These are phyloP conservation scores for Prunella strophiata DNA, from an alignment of 2,797 vertebrate genomes.

Conservation along the genomic window DNA sequence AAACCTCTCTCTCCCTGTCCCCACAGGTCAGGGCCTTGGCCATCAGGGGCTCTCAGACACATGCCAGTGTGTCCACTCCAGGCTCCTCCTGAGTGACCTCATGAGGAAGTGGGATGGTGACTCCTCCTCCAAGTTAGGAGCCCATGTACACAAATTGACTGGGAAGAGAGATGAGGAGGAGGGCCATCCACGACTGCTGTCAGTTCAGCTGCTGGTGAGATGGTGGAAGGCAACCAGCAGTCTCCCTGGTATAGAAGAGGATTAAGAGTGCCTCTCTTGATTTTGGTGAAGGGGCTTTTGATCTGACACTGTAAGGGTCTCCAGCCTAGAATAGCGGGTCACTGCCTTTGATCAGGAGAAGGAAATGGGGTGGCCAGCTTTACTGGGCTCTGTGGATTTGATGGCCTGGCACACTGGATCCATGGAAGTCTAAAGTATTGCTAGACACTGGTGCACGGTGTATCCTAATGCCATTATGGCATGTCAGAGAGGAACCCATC, in stretches of 20 bases:
- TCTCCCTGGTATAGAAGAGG: not conserved
- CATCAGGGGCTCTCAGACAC: not conserved
- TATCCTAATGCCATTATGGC: not conserved
- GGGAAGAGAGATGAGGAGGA: not conserved
- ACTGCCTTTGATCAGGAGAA: not conserved
- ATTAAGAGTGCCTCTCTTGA: not conserved
- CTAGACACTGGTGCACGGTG: not conserved
- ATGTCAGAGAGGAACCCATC: accelerated
- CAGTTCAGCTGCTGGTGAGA: not conserved
- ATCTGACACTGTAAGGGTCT: not conserved
- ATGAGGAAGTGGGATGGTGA: not conserved
- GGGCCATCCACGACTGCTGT: not conserved
- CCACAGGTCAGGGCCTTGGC: not conserved
- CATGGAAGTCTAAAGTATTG: not conserved
- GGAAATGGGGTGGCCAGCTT: not conserved
- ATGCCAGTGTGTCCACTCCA: accelerated
- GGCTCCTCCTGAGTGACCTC: not conserved
- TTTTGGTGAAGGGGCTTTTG: not conserved
- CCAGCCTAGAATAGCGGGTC: not conserved
- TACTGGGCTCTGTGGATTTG: not conserved
- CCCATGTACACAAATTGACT: not conserved
- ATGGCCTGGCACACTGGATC: not conserved
- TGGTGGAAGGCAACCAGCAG: not conserved
- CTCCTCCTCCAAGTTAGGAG: not conserved
- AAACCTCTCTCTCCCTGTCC: not conserved